Conservation (phyloP, 1,140 invertebrate genomes). For the Dendrolimus kikuchii region DNA sequence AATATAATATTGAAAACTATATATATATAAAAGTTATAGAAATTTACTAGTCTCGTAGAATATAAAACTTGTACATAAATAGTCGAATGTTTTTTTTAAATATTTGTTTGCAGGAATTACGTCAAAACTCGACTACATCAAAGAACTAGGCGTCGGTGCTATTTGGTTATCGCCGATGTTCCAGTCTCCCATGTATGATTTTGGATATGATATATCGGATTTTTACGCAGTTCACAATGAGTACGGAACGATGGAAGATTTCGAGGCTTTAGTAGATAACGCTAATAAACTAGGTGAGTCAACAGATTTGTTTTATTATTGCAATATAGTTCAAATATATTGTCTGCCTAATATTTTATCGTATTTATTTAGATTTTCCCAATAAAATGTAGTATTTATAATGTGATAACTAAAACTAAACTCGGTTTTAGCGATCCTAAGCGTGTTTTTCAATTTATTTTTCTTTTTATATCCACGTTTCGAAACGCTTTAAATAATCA, state of each 20-base stretch:
- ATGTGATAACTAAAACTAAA: background rate
- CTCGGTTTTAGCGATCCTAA: too few relatives aligned
- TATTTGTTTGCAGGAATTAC: slow-evolving; percentile 59
- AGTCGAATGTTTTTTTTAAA: too few relatives aligned
- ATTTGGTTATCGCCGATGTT: slow-evolving; percentile 83
- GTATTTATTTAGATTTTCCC: background rate
- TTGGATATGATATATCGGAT: slow-evolving; percentile 80
- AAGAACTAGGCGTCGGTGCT: slow-evolving; percentile 71
- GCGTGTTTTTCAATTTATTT: too few relatives aligned
- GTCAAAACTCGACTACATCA: slow-evolving; percentile 66
- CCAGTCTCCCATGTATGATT: slow-evolving; percentile 77
- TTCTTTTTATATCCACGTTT: too few relatives aligned
- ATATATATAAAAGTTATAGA: too few relatives aligned
- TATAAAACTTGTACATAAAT: too few relatives aligned
- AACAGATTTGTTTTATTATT: background rate
- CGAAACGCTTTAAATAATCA: too few relatives aligned
- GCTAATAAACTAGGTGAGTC: slow-evolving; percentile 68
- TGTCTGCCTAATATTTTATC: too few relatives aligned
- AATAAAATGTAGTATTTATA: background rate
- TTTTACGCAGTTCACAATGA: slow-evolving; percentile 80
- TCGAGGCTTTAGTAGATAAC: slow-evolving; percentile 75
- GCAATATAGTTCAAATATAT: background rate
- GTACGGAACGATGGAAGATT: slow-evolving; percentile 82
- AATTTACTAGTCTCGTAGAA: too few relatives aligned
- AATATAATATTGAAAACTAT: too few relatives aligned